phyloP scores from a whole-genome alignment of 2,888 invertebrate species.

The Stenurella melanura region DNA sequence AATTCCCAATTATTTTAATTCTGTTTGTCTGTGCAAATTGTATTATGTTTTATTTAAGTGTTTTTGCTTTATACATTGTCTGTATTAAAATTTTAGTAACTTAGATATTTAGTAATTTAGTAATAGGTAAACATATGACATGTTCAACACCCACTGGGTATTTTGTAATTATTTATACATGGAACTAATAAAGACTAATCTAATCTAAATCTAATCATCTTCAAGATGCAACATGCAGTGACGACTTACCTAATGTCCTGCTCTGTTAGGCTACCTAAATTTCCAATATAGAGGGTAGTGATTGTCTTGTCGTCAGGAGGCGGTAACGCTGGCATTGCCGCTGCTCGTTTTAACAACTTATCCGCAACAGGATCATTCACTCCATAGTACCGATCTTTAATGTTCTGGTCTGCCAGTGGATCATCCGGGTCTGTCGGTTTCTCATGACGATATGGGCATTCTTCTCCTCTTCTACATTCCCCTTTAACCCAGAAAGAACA shows the following conservation, averaged over 20 bases:
- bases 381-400: constrained; percentile 95
- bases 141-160: no score
- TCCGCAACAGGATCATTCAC: constrained; percentile 97
- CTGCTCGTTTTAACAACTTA: constrained; percentile 91
- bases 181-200: no score
- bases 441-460: constrained; percentile 96
- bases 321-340: constrained; percentile 95
- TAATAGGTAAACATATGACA: no score
- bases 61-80: no score
- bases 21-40: no score
- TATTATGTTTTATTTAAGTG: no score
- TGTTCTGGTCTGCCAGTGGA: constrained; percentile 96
- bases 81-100: no score
- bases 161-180: no score
- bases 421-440: constrained; percentile 98
- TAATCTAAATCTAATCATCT: neutral
- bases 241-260: constrained; percentile 83
- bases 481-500: constrained; percentile 99
- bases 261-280: constrained; percentile 92
- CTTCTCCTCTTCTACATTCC: constrained; percentile 96
- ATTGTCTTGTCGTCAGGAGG: constrained; percentile 97
- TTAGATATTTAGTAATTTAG: no score
- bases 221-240: neutral
- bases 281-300: constrained; percentile 98
- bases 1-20: no score